Conservation (phyloP, 2,797 vertebrate species). For the Malurus splendens region DNA sequence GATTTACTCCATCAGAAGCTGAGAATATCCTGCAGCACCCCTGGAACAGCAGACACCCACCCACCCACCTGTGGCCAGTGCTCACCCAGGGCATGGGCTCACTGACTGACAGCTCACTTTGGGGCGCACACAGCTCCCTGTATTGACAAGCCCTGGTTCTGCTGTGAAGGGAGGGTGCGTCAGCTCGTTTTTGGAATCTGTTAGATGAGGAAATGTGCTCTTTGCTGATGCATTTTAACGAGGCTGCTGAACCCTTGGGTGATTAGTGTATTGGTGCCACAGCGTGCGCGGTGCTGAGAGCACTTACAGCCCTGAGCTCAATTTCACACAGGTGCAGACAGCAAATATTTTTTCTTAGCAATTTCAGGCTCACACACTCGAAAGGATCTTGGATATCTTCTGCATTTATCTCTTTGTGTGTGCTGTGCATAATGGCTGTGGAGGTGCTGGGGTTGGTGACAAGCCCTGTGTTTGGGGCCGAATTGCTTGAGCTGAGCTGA, state of each 20-base stretch:
- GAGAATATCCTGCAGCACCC: background rate
- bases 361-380: background rate
- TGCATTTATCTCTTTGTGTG: background rate
- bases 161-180: background rate
- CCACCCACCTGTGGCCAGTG: fast-evolving
- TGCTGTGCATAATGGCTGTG: fast-evolving
- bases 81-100: fast-evolving
- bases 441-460: background rate
- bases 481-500: background rate
- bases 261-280: background rate
- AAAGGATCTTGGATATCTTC: fast-evolving
- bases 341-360: constrained; percentile 27
- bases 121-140: fast-evolving
- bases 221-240: background rate
- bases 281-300: background rate
- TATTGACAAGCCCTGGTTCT: background rate
- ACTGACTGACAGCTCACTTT: background rate
- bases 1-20: background rate
- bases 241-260: background rate
- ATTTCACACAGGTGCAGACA: constrained; percentile 32
- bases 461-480: background rate
- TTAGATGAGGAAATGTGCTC: background rate
- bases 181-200: background rate
- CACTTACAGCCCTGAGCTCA: background rate
- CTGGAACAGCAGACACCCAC: fast-evolving